Base-by-base conservation (phyloP, 2,888 invertebrate species). In the Leptinotarsa peninsularis region DNA sequence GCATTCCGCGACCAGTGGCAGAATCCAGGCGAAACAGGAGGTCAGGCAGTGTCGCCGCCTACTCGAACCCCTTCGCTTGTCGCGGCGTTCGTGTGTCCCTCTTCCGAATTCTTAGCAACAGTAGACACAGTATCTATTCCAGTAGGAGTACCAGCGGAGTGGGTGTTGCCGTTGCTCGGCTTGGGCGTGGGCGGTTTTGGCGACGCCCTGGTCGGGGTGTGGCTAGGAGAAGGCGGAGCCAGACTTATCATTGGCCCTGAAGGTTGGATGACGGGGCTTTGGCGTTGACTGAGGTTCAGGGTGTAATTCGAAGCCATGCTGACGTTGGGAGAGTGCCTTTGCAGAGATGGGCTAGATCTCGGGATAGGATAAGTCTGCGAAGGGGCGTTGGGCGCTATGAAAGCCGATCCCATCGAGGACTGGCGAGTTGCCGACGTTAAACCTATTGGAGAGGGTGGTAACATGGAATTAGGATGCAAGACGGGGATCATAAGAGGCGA, bases 301-400 rank as follows among this genome's bases (percentile, higher is more conserved):
- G 86, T 84, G 78, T 87, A 87, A 49, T 84, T 84, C 67, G 83
- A 75, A 67, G 81, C 82, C 72, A 85, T 82, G 73, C 80, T 81
- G 21, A 85, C 78, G 75, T 84, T 86, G 14, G 91, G 86, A 88
- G 91, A 85, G 87, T 91, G 84, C 89, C 91, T 80, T 89, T 92
- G 88, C 88, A 91, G 76, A 52, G 82, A 91, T 81, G 86, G 91
- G 89, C 84, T 91, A 88, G 86, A 91, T 88, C 91, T 90, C 87
- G 85, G 87, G 66, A 86, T 82, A 14, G 85, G 80, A 77, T 84
- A 86, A 67, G 76, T 82, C 74, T 84, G 84, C 15, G 84, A 78
- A 66, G 86, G 80, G 56, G 83, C 80, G 78, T 81, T 82, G 5
- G 86, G 85, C 4, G 87, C 84, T 56, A 87, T 77, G 69, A 88